A percentile compares a stretch with the other conserved stretches of the same genome.
phyloP scores from a whole-genome alignment of 92 coral and sea anemone genomes.

The Desmophyllum pertusum region DNA sequence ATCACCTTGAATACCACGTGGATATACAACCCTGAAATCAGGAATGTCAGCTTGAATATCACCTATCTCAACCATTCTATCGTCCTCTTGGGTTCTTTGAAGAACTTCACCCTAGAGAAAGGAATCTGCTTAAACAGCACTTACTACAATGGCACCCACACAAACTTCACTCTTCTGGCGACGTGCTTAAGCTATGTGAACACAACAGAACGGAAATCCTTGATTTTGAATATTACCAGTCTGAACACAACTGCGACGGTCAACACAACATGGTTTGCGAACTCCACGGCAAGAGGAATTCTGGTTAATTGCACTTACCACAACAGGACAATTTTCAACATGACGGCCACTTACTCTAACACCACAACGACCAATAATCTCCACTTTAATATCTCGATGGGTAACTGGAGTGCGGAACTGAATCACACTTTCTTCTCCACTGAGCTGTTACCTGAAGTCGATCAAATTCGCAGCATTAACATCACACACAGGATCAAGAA shows the following conservation, averaged over 20 bases:
- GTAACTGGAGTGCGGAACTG: constrained; percentile 63
- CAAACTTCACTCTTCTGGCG: constrained; percentile 52
- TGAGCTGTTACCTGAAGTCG: constrained; percentile 18
- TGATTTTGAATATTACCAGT: constrained; percentile 58
- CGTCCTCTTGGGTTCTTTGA: constrained; percentile 56
- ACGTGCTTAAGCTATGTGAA: constrained; percentile 64
- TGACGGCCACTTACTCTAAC: constrained; percentile 59
- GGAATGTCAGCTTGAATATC: constrained; percentile 59
- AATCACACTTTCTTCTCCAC: constrained; percentile 64
- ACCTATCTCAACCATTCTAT: constrained; percentile 68
- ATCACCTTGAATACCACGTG: constrained; percentile 63
- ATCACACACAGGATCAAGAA: constrained; percentile 62
- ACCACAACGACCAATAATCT: constrained; percentile 46
- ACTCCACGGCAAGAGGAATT: constrained; percentile 45
- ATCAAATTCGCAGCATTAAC: constrained; percentile 57
- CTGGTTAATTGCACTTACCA: constrained; percentile 63
- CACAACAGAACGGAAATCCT: constrained; percentile 54
- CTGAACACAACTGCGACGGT: constrained; percentile 55
- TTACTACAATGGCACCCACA: constrained; percentile 61
- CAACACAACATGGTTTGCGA: constrained; percentile 68
- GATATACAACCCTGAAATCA: constrained; percentile 35
- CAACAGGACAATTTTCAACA: constrained; percentile 57
- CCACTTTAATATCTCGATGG: constrained; percentile 52
- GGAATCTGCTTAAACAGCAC: constrained; percentile 67
- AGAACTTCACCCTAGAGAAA: constrained; percentile 54